A percentile compares a stretch with the other conserved stretches of the same genome.
Conservation (phyloP, 2,113 vertebrate species). For the Zosterops borbonicus region DNA sequence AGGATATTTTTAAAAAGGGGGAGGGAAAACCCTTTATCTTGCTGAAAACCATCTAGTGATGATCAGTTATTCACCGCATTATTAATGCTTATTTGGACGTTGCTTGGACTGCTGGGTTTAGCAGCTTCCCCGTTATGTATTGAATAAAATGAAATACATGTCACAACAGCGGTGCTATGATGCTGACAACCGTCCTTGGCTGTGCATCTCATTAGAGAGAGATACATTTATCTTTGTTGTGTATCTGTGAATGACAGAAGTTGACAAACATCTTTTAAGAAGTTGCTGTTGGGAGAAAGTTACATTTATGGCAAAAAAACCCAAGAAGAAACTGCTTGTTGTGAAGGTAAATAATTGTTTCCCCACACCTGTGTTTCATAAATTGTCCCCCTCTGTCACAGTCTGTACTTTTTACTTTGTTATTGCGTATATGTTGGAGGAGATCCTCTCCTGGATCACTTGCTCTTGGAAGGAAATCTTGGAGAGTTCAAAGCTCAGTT, state of each 20-base stretch:
- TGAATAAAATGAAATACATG: constrained; percentile 77
- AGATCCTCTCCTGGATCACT: not conserved
- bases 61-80: constrained; percentile 68
- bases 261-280: constrained; percentile 74
- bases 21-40: constrained; percentile 43
- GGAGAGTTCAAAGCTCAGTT: not conserved
- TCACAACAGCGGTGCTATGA: constrained; percentile 77
- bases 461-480: not conserved
- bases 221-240: constrained; percentile 73
- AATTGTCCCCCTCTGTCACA: not conserved
- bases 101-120: constrained; percentile 77
- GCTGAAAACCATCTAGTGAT: constrained; percentile 67
- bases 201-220: constrained; percentile 77
- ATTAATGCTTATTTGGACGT: constrained; percentile 75
- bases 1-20: constrained; percentile 57
- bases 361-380: not conserved
- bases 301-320: not conserved
- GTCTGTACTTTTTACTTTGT: not conserved
- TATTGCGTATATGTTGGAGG: not conserved
- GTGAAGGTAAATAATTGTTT: constrained; percentile 42
- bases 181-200: constrained; percentile 76
- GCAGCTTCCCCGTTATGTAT: constrained; percentile 73
- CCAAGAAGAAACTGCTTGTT: not conserved
- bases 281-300: constrained; percentile 66
- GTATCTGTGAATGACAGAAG: constrained; percentile 74